phyloP scores from a whole-genome alignment of 1,140 invertebrate species.

The Archegozetes longisetosus region DNA sequence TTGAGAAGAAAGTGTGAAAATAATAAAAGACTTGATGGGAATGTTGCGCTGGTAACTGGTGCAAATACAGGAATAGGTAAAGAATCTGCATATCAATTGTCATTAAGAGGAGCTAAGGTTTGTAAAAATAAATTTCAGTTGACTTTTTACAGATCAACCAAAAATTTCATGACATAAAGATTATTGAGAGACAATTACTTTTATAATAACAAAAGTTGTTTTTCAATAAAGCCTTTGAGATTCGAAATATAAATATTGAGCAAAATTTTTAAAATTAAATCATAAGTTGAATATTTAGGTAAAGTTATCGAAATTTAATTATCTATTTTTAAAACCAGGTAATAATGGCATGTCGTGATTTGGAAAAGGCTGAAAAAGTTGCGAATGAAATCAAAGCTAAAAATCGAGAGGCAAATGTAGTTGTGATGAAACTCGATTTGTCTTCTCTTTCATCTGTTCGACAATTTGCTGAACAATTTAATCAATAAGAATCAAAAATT shows the following conservation, averaged over 20 bases:
- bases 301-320: constrained; percentile 8
- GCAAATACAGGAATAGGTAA: constrained; percentile 73
- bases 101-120: constrained; percentile 49
- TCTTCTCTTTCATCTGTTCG: constrained; percentile 56
- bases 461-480: constrained; percentile 41
- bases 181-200: too few species aligned
- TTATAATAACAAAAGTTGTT: too few species aligned
- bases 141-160: too few species aligned
- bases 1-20: not conserved
- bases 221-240: not conserved
- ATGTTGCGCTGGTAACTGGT: constrained; percentile 70
- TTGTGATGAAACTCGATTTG: constrained; percentile 59
- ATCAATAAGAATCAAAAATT: constrained; percentile 41
- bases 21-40: constrained; percentile 33
- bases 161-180: too few species aligned
- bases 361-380: constrained; percentile 50
- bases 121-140: constrained; percentile 21
- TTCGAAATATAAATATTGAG: not conserved
- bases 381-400: constrained; percentile 52
- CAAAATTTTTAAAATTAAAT: too few species aligned
- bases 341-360: constrained; percentile 63
- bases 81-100: constrained; percentile 55
- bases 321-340: constrained; percentile 37
- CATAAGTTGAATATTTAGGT: not conserved
- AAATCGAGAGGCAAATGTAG: constrained; percentile 50